Evolutionary conservation across 2,888 invertebrate genomes (phyloP).

Genomic region (Cataglyphis rosenhaueri): DNA sequence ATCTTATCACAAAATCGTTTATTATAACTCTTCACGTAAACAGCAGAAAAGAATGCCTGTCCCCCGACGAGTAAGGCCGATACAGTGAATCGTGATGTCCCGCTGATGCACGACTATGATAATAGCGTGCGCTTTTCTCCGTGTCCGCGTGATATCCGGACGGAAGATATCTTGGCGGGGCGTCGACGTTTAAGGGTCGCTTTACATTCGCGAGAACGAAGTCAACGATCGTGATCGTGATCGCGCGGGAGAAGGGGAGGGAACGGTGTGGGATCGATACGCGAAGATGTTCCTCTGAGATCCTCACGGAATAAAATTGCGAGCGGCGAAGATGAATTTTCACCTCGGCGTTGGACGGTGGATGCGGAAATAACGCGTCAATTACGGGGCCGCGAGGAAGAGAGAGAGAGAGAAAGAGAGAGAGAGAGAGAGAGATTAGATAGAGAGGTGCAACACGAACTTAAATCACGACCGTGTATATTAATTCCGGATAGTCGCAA

Average conservation of each 20-base stretch:
- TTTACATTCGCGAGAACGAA: constrained; percentile 79
- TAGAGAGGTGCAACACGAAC: constrained; percentile 47
- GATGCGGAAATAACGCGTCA: constrained; percentile 67
- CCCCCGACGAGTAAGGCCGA: constrained; percentile 5
- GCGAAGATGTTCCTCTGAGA: constrained; percentile 15
- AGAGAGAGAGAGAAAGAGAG: background rate
- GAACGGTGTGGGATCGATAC: constrained; percentile 21
- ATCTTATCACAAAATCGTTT: background rate
- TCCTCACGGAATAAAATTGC: constrained; percentile 42
- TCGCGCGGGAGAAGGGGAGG: constrained; percentile 57
- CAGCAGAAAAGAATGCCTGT: constrained; percentile 7
- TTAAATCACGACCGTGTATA: constrained; percentile 67
- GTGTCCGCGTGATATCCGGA: constrained; percentile 74
- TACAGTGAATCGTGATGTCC: constrained; percentile 65
- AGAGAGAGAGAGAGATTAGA: background rate
- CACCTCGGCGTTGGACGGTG: constrained; percentile 38
- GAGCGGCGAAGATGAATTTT: constrained; percentile 42
- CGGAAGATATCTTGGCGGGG: constrained; percentile 67
- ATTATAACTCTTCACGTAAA: constrained; percentile 1
- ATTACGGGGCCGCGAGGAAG: constrained; percentile 47
- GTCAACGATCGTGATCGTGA: constrained; percentile 82
- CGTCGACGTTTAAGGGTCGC: constrained; percentile 65
- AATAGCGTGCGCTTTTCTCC: constrained; percentile 69
- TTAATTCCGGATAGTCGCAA: constrained; percentile 66
- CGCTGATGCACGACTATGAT: constrained; percentile 74